Evolutionary conservation across 2,797 vertebrate genomes (phyloP).

Genomic region (Pseudochirops cupreus): DNA sequence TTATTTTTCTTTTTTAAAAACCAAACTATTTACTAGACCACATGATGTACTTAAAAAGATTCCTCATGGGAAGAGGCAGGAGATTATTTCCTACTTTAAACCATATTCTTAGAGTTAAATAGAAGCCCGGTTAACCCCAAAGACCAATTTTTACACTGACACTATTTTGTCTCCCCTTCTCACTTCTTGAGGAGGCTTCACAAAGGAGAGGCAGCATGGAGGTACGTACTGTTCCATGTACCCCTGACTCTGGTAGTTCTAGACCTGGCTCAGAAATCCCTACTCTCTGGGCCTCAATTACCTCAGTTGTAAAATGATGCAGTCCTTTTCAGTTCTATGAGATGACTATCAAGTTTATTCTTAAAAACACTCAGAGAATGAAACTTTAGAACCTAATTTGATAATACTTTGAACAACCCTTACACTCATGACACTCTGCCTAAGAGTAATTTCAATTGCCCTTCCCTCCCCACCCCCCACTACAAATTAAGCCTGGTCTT

Average conservation of each 20-base stretch:
- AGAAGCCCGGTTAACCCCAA: neutral
- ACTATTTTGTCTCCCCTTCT: neutral
- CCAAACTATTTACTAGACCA: neutral
- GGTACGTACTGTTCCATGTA: too few species aligned
- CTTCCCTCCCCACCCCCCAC: neutral
- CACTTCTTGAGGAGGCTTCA: neutral
- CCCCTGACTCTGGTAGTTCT: neutral
- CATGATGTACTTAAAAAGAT: neutral
- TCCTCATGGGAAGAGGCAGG: neutral
- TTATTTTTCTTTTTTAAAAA: neutral
- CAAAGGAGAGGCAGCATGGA: neutral
- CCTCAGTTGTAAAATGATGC: neutral
- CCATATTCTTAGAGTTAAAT: neutral
- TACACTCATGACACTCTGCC: neutral
- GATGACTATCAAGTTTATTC: neutral
- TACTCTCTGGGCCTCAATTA: neutral
- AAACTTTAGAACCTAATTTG: neutral
- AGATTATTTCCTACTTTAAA: neutral
- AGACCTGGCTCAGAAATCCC: neutral
- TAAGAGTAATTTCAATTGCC: neutral
- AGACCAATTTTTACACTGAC: neutral
- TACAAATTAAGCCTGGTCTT: neutral
- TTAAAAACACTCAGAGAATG: neutral
- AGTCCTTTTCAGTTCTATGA: neutral
- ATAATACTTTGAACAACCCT: neutral